Conservation (phyloP, 2,888 invertebrate genomes). For the Tyria jacobaeae region DNA sequence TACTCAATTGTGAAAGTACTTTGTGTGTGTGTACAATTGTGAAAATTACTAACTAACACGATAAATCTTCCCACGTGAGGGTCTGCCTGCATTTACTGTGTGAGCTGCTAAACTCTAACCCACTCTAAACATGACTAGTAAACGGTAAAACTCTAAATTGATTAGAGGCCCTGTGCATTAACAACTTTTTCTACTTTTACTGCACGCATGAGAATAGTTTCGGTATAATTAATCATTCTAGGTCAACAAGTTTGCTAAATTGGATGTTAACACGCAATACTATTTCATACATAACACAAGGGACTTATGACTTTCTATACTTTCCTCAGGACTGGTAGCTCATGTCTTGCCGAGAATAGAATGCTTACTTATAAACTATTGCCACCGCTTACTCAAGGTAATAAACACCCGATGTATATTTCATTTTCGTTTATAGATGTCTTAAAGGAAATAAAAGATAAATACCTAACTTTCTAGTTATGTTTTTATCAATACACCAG, state of each 20-base stretch:
- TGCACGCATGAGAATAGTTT: constrained; percentile 16
- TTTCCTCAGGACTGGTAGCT: neutral
- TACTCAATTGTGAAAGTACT: neutral
- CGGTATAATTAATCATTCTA: constrained; percentile 23
- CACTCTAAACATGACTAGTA: constrained; percentile 10
- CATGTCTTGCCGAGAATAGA: neutral
- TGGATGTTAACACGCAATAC: constrained; percentile 24
- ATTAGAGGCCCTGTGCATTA: constrained; percentile 13
- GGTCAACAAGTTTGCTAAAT: constrained; percentile 34
- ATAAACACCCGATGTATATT: neutral
- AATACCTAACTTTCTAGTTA: constrained; percentile 63
- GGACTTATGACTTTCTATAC: constrained; percentile 48
- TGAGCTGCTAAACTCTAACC: neutral
- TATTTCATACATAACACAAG: constrained; percentile 46
- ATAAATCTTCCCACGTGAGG: neutral
- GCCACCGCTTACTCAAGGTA: neutral
- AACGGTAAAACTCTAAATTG: constrained; percentile 15
- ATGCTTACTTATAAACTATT: neutral
- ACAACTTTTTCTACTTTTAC: constrained; percentile 18
- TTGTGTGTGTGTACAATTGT: too few relatives aligned
- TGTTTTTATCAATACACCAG: constrained; percentile 33
- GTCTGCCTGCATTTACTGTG: neutral
- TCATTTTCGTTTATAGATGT: neutral
- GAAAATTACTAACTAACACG: too few relatives aligned
- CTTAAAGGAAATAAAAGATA: neutral